A percentile compares a stretch with the other conserved stretches of the same genome.
Evolutionary conservation across 2,797 vertebrate species (phyloP).

Genomic region (Toxotes lorentzi): DNA sequence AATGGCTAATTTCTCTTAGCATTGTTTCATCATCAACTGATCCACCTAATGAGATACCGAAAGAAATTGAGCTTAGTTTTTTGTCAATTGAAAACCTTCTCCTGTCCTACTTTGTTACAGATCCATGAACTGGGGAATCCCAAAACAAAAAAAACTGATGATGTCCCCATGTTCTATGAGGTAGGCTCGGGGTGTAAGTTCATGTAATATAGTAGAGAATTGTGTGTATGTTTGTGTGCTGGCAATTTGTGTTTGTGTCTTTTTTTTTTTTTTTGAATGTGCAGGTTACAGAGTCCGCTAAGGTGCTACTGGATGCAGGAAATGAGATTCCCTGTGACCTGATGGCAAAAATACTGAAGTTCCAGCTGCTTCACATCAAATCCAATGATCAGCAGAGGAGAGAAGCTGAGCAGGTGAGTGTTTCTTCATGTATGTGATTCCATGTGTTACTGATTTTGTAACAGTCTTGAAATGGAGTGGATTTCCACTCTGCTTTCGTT

Average conservation of each 20-base stretch:
- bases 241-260: slow-evolving; percentile 2
- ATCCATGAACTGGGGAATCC: slow-evolving; percentile 81
- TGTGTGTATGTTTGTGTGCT: not conserved
- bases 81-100: not conserved
- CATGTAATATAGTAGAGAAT: not conserved
- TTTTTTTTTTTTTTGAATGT: not conserved
- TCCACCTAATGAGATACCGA: not conserved
- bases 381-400: slow-evolving; percentile 84
- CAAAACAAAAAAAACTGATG: slow-evolving; percentile 77
- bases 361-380: slow-evolving; percentile 90
- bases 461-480: not conserved
- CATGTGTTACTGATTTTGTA: not conserved
- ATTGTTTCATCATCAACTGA: not conserved
- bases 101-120: slow-evolving; percentile 54
- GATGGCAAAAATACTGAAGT: slow-evolving; percentile 93
- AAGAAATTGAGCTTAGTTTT: not conserved
- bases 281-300: slow-evolving; percentile 88
- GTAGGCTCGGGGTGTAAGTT: slow-evolving; percentile 52
- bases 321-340: slow-evolving; percentile 88
- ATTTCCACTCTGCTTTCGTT: not conserved
- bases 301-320: slow-evolving; percentile 85
- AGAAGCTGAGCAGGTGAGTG: slow-evolving; percentile 79
- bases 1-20: not conserved
- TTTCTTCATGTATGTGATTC: slow-evolving; percentile 37
- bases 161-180: slow-evolving; percentile 77